These are phyloP conservation scores for Columbina picui DNA, from an alignment of 2,113 vertebrate genomes.

Conservation along the genomic window DNA sequence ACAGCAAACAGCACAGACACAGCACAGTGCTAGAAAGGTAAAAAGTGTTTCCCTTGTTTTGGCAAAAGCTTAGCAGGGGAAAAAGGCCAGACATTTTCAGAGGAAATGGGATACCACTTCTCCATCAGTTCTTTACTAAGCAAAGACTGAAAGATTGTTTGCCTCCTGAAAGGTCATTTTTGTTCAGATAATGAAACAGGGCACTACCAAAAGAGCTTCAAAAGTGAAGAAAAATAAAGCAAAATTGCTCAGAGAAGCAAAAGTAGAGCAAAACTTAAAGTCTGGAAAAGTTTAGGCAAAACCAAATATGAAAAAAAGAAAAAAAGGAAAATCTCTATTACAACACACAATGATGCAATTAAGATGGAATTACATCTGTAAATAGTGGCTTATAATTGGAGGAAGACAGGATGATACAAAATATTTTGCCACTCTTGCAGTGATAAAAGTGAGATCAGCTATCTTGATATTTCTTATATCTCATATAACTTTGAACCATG, in stretches of 20 bases:
- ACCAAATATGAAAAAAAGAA: background rate
- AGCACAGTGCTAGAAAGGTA: background rate
- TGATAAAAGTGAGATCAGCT: background rate
- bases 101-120: background rate
- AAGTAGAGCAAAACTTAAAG: background rate
- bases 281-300: background rate
- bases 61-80: background rate
- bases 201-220: background rate
- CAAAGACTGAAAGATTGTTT: conserved; percentile 2
- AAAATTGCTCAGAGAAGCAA: background rate
- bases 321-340: background rate
- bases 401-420: background rate
- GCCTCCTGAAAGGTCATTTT: background rate
- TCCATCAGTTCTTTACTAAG: background rate
- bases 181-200: background rate
- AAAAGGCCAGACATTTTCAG: background rate
- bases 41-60: background rate
- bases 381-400: background rate
- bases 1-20: background rate
- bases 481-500: background rate
- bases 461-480: background rate
- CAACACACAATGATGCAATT: background rate
- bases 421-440: background rate
- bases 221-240: background rate
- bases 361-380: background rate